Evolutionary conservation across 1,140 invertebrate species (phyloP).

Genomic region (Rhagoletis pomonella): DNA sequence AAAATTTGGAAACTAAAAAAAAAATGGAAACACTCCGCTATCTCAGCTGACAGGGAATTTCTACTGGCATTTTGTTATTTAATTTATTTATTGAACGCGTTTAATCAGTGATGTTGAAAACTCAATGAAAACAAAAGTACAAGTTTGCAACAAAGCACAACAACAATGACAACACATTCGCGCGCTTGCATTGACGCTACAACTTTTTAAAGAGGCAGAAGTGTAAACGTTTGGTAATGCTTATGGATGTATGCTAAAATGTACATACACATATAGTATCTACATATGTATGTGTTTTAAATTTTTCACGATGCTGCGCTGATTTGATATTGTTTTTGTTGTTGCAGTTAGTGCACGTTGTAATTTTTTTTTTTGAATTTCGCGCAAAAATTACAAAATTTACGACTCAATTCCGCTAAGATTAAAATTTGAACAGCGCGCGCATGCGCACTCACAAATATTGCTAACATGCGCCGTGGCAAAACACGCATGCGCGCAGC

Average conservation of each 20-base stretch:
- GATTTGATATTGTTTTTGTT: neutral
- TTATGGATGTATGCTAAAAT: too few species aligned
- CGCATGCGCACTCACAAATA: slow-evolving; percentile 28
- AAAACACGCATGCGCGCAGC: slow-evolving; percentile 4
- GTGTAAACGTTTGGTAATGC: too few species aligned
- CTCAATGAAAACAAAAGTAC: neutral
- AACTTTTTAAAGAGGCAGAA: too few species aligned
- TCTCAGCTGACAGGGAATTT: neutral
- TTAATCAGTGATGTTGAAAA: slow-evolving; percentile 23
- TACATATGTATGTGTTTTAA: neutral
- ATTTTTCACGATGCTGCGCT: neutral
- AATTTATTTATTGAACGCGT: slow-evolving; percentile 37
- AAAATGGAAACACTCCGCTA: neutral
- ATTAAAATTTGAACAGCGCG: slow-evolving; percentile 33
- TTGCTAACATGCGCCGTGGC: neutral
- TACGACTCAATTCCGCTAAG: slow-evolving; percentile 47
- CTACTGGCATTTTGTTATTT: neutral
- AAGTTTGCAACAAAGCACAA: slow-evolving; percentile 2
- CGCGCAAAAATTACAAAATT: neutral
- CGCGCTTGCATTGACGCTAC: too few species aligned
- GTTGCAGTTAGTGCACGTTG: neutral
- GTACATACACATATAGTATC: neutral
- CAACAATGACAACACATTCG: neutral
- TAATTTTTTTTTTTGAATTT: slow-evolving; percentile 9
- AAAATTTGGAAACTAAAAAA: neutral